Evolutionary conservation across 92 coral and sea anemone species (phyloP).

Genomic region (Scolanthus callimorphus): DNA sequence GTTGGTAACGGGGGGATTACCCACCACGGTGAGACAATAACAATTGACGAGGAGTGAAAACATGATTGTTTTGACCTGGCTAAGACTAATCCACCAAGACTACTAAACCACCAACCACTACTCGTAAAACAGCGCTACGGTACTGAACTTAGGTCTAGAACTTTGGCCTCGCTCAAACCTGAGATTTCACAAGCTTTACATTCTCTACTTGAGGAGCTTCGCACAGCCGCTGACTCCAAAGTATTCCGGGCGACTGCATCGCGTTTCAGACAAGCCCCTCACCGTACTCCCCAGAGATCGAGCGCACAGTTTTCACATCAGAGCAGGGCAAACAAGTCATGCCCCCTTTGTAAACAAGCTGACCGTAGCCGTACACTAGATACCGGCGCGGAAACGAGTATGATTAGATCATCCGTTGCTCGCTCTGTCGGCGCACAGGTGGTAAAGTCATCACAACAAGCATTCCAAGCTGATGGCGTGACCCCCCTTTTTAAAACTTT

Average conservation of each 20-base stretch:
- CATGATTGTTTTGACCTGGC: slow-evolving; percentile 36
- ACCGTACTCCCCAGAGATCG: neutral
- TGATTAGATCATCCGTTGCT: too few species aligned
- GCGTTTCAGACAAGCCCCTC: neutral
- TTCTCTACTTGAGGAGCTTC: slow-evolving; percentile 16
- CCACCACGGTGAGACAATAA: slow-evolving; percentile 47
- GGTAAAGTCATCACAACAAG: too few species aligned
- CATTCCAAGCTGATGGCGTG: too few species aligned
- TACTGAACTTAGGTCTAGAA: slow-evolving; percentile 25
- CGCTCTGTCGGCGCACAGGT: too few species aligned
- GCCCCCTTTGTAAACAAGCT: too few species aligned
- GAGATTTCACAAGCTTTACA: slow-evolving; percentile 25
- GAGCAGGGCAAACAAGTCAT: too few species aligned
- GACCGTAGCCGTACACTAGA: too few species aligned
- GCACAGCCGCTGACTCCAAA: slow-evolving; percentile 21
- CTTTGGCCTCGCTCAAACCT: slow-evolving; percentile 35
- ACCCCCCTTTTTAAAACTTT: too few species aligned
- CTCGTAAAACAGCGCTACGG: slow-evolving; percentile 44
- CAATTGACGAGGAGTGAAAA: slow-evolving; percentile 50
- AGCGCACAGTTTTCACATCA: neutral
- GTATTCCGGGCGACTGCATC: slow-evolving; percentile 10
- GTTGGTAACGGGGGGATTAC: slow-evolving; percentile 33
- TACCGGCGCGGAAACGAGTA: too few species aligned
- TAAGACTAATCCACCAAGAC: slow-evolving; percentile 55
- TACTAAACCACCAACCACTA: too few species aligned